Evolutionary conservation across 1,140 invertebrate species (phyloP).

Genomic region (Zaprionus ornatus): DNA sequence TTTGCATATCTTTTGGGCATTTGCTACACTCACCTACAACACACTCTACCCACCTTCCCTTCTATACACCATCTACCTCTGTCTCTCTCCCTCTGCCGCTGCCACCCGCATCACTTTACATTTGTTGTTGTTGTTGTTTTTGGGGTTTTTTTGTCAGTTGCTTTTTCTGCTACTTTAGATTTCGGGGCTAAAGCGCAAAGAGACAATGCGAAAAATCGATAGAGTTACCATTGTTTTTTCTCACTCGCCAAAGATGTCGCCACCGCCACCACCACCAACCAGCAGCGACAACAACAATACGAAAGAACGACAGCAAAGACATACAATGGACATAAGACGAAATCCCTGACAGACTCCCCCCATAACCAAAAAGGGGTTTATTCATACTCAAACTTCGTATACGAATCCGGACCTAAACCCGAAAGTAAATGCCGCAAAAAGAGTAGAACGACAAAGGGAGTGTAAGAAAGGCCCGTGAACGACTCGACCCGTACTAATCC

Average conservation of each 20-base stretch:
- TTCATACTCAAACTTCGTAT: neutral
- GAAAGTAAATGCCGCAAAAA: neutral
- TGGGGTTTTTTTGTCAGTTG: constrained; percentile 42
- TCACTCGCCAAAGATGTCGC: constrained; percentile 50
- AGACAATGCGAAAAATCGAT: constrained; percentile 81
- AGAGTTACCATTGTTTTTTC: constrained; percentile 74
- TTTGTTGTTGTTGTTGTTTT: constrained; percentile 28
- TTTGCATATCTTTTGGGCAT: constrained; percentile 76
- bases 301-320: neutral
- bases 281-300: constrained; percentile 6
- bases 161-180: constrained; percentile 72
- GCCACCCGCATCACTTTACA: constrained; percentile 58
- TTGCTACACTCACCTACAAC: constrained; percentile 18
- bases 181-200: constrained; percentile 71
- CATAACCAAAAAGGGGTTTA: neutral
- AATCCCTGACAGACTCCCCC: neutral
- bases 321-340: neutral
- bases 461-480: neutral
- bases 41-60: neutral
- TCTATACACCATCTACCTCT: neutral
- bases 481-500: constrained; percentile 24
- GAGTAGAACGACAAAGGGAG: neutral
- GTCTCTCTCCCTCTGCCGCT: constrained; percentile 16
- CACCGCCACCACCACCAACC: constrained; percentile 38
- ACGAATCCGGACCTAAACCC: neutral